Conservation (phyloP, 2,797 vertebrate species). For the Allenopithecus nigroviridis region DNA sequence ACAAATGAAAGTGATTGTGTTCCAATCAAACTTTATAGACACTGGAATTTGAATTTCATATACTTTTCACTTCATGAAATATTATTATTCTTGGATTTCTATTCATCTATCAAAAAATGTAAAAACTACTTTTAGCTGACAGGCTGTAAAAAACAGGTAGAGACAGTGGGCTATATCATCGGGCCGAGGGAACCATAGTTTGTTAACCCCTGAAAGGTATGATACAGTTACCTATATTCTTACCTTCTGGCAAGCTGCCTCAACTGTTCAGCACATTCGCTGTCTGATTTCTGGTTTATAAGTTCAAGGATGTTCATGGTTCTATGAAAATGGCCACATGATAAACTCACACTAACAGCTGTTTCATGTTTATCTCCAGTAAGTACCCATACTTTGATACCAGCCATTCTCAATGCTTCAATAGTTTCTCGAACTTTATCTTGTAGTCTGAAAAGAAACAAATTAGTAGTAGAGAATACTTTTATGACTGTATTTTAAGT, state of each 20-base stretch:
- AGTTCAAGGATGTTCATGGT: slow-evolving; percentile 98
- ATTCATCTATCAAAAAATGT: not conserved
- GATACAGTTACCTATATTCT: slow-evolving; percentile 12
- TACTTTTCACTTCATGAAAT: slow-evolving; percentile 10
- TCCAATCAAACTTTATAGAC: not conserved
- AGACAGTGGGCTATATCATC: not conserved
- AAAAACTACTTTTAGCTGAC: slow-evolving; percentile 2
- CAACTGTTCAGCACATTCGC: slow-evolving; percentile 93
- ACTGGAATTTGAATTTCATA: not conserved
- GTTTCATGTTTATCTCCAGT: slow-evolving; percentile 98
- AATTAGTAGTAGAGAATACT: not conserved
- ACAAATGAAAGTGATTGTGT: not conserved
- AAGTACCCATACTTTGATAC: slow-evolving; percentile 98
- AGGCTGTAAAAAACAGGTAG: not conserved
- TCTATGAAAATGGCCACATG: slow-evolving; percentile 97
- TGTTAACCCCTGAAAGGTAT: not conserved
- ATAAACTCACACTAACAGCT: slow-evolving; percentile 96
- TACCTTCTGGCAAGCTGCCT: slow-evolving; percentile 92
- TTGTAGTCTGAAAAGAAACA: slow-evolving; percentile 89
- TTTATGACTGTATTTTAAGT: not conserved
- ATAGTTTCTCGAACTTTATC: slow-evolving; percentile 98
- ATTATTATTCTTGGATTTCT: slow-evolving; percentile 33
- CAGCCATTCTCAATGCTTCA: slow-evolving; percentile 94
- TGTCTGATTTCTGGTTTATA: slow-evolving; percentile 93
- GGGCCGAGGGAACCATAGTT: not conserved